These are phyloP conservation scores for Sceloporus tristichus DNA, from an alignment of 2,113 vertebrate species.

Conservation along the genomic window DNA sequence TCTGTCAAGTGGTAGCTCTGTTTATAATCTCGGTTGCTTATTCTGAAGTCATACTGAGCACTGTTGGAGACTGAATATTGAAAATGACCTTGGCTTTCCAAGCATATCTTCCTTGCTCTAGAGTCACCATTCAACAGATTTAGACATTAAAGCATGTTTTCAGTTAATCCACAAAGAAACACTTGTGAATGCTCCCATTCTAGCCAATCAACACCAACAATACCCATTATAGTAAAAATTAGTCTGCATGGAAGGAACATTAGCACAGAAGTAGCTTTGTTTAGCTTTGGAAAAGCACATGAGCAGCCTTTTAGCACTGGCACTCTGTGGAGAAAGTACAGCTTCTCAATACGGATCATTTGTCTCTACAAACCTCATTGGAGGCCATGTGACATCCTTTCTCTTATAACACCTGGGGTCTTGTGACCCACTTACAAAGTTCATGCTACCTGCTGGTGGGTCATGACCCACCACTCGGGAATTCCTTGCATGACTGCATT, in stretches of 20 bases:
- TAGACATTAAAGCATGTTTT: not conserved
- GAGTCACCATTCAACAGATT: not conserved
- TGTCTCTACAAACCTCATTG: not conserved
- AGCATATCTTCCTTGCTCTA: not conserved
- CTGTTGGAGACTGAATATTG: not conserved
- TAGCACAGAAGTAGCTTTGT: not conserved
- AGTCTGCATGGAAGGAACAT: not conserved
- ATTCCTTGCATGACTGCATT: slow-evolving; percentile 41
- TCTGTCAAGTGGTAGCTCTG: no score
- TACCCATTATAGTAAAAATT: not conserved
- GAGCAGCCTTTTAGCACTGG: not conserved
- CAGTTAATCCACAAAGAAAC: not conserved
- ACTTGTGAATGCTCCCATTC: not conserved
- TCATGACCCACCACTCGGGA: slow-evolving; percentile 32
- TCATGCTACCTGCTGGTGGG: slow-evolving; percentile 40
- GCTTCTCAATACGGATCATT: not conserved
- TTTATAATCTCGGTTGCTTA: not conserved
- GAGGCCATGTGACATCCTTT: slow-evolving; percentile 26
- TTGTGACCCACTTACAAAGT: slow-evolving; percentile 35
- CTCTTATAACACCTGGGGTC: slow-evolving; percentile 23
- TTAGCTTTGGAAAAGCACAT: not conserved
- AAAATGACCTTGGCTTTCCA: not conserved
- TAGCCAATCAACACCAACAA: no score
- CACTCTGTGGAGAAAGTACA: not conserved
- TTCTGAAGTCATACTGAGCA: not conserved